Evolutionary conservation across 2,113 vertebrate species (phyloP).

Genomic region (Mormoops blainvillei): DNA sequence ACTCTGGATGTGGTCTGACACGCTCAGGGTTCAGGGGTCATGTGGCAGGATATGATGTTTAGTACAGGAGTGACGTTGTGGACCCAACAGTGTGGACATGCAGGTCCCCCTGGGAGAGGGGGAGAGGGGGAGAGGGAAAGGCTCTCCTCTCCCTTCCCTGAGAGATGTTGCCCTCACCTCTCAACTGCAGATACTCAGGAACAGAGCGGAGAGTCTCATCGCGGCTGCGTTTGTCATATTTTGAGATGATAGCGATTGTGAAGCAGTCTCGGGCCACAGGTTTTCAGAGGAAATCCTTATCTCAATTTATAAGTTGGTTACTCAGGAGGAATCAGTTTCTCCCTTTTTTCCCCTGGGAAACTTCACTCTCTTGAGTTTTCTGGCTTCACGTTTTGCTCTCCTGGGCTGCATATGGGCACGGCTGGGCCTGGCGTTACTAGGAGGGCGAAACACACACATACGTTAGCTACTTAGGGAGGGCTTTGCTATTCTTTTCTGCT

Average conservation of each 20-base stretch:
- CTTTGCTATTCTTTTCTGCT: background rate
- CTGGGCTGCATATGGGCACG: background rate
- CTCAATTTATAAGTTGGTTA: background rate
- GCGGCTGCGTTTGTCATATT: background rate
- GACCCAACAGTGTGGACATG: background rate
- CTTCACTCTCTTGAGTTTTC: background rate
- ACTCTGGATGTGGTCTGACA: background rate
- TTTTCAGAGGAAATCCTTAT: constrained; percentile 28
- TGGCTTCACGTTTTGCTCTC: background rate
- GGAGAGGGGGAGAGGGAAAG: background rate
- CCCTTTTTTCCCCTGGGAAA: background rate
- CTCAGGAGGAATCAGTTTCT: constrained; percentile 1
- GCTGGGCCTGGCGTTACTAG: fast-evolving
- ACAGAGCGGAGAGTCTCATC: background rate
- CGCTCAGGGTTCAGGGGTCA: background rate
- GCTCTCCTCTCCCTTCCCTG: background rate
- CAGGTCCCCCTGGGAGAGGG: background rate
- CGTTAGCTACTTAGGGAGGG: background rate
- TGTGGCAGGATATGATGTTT: background rate
- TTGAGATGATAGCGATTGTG: background rate
- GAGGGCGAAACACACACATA: background rate
- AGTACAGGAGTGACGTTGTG: background rate
- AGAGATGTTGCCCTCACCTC: background rate
- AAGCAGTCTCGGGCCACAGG: background rate
- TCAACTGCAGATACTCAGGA: background rate